Evolutionary conservation across 2,113 vertebrate species (phyloP), one percentile per base, ranked within the genome.

Genomic region (Ifrita kowaldi): DNA sequence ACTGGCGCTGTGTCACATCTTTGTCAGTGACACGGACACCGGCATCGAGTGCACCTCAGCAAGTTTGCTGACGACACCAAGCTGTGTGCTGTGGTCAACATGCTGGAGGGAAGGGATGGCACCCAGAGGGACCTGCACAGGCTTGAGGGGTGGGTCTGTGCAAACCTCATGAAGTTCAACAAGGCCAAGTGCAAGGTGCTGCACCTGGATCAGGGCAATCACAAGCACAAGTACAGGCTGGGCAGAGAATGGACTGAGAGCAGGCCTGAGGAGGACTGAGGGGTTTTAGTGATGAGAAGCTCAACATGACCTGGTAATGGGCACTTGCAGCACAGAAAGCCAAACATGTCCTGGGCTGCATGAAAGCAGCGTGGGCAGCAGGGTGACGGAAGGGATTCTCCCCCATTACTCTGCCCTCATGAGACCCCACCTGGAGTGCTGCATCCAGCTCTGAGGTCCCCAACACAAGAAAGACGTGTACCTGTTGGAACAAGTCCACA

Each of bases 1-100:
- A 62, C 23, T 0, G 1, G 41, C 1, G 0, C 20, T 10, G 23
- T 24, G 65, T 14, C n/a, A n/a, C 41, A 16, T 3, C 33, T 24
- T 5, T 19, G 19, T 16, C 10, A 8, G 47, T 3, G 24, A 62
- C 47, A 39, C 2, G 0, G 47, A 16, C 39, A 33, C 15, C 0
- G 20, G 10, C 39, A 62, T 6, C 1, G 1, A 70, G 47, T 4
- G 24, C 41, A 23, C 13, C 63, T 46, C 64, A 62, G 23, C 47
- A 39, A 42, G 64, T 5, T 3, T 24, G 30, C 55, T 52, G 24
- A 7, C 0, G 1, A 39, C 55, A 53, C 33, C 33, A 13, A 47
- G 23, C 64, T 46, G 28, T 30, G 74, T n/a, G 47, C 11, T 23
- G 46, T 15, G 24, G 18, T 13, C 27, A 27, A 0, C 15, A 3